These are phyloP conservation scores for Cantharis flavilabris DNA, from an alignment of 2,888 invertebrate genomes.

Conservation along the genomic window DNA sequence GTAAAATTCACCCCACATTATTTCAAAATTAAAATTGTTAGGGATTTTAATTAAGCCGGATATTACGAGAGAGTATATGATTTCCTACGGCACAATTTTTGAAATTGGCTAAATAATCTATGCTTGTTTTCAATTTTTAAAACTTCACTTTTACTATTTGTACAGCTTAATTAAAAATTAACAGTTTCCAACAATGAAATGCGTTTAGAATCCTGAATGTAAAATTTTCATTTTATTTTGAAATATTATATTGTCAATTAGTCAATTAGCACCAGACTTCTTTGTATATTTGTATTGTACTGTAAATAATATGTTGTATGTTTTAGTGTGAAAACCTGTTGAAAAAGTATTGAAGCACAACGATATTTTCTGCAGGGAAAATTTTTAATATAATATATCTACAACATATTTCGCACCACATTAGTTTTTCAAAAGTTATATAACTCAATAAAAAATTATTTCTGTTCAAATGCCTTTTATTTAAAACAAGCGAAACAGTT, in stretches of 20 bases:
- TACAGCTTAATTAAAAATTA: background rate
- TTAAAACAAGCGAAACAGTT: no score
- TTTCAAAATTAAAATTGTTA: background rate
- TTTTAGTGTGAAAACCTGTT: background rate
- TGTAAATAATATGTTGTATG: background rate
- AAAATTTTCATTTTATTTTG: background rate
- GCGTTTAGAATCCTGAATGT: background rate
- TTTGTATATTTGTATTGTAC: background rate
- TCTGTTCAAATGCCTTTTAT: background rate
- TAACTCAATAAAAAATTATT: background rate
- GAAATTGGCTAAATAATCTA: background rate
- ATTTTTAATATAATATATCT: background rate
- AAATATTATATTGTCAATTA: background rate
- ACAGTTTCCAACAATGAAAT: background rate
- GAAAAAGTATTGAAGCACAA: background rate
- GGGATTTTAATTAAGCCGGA: background rate
- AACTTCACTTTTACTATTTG: background rate
- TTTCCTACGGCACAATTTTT: background rate
- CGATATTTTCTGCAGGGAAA: background rate
- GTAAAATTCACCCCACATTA: background rate
- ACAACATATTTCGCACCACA: background rate
- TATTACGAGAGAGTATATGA: background rate
- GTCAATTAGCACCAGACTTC: background rate
- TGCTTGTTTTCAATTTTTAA: background rate
- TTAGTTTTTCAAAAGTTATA: background rate